These are phyloP conservation scores for Drosophila lacicola DNA, from an alignment of 2,888 invertebrate genomes.

Conservation along the genomic window DNA sequence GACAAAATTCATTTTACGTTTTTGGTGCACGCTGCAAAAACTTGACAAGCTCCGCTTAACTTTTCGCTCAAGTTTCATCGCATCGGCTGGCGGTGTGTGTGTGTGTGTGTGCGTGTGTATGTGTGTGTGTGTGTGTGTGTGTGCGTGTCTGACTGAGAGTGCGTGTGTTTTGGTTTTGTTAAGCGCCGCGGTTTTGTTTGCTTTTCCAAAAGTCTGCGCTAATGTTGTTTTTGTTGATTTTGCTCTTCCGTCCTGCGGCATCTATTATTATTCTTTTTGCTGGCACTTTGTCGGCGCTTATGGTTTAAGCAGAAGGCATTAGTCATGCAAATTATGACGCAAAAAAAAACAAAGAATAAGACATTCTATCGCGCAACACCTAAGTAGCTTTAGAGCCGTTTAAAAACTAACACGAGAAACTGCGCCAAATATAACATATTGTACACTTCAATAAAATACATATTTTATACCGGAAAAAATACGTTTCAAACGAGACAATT, in stretches of 20 bases:
- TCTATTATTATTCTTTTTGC: slow-evolving; percentile 25
- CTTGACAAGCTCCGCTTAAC: slow-evolving; percentile 48
- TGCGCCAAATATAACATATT: not conserved
- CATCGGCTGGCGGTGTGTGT: slow-evolving; percentile 8
- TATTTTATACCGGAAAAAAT: no score
- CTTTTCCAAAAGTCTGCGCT: slow-evolving; percentile 33
- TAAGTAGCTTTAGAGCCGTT: not conserved
- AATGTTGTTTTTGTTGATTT: slow-evolving; percentile 63
- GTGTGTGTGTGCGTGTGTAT: not conserved
- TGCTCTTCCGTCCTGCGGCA: slow-evolving; percentile 31
- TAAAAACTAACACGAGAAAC: not conserved
- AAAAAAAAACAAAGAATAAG: not conserved
- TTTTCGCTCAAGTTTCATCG: slow-evolving; percentile 33
- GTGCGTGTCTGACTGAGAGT: slow-evolving; percentile 14
- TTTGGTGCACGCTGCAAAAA: slow-evolving; percentile 31
- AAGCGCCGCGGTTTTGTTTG: slow-evolving; percentile 43
- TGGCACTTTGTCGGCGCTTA: slow-evolving; percentile 27
- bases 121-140: not conserved
- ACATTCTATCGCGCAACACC: not conserved
- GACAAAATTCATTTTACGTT: slow-evolving; percentile 39
- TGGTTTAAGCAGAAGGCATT: slow-evolving; percentile 29
- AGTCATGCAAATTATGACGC: slow-evolving; percentile 25
- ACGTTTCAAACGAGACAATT: no score
- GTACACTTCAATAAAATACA: no score
- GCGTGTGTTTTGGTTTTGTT: slow-evolving; percentile 33